Percentiles rank a stretch among this genome's conserved stretches.
Conservation (phyloP, 2,113 vertebrate genomes). For the Speoplatyrhinus poulsoni region DNA sequence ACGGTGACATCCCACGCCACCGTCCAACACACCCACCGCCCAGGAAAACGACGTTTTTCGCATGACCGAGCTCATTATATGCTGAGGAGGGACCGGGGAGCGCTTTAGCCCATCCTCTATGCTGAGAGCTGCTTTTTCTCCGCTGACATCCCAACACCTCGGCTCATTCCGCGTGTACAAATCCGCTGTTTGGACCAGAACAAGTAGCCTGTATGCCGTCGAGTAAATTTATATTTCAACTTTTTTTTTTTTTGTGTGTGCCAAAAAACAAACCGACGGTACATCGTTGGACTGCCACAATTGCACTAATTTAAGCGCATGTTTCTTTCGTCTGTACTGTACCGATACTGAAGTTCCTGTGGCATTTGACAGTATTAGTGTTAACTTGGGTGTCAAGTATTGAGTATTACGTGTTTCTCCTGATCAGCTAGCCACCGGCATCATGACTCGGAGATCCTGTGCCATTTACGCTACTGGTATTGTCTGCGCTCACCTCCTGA, state of each 20-base stretch:
- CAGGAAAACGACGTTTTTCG: conserved; percentile 39
- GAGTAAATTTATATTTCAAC: too few relatives aligned
- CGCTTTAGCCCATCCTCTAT: conserved; percentile 31
- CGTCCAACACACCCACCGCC: conserved; percentile 58
- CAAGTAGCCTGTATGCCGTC: too few relatives aligned
- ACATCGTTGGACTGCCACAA: too few relatives aligned
- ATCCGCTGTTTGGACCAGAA: too few relatives aligned
- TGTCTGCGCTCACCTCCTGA: conserved; percentile 78
- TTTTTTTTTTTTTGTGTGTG: too few relatives aligned
- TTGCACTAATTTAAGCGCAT: too few relatives aligned
- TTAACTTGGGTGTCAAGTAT: neutral
- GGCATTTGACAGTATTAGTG: neutral
- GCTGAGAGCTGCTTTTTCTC: conserved; percentile 48
- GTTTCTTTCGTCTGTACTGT: too few relatives aligned
- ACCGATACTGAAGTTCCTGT: too few relatives aligned
- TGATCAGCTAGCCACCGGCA: conserved; percentile 12
- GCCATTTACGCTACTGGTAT: conserved; percentile 81
- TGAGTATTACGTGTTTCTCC: conserved; percentile 21
- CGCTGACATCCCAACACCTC: conserved; percentile 39
- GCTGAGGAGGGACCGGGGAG: conserved; percentile 42
- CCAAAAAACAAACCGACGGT: too few relatives aligned
- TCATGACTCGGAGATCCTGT: conserved; percentile 79
- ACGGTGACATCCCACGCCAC: too few relatives aligned
- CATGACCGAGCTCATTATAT: conserved; percentile 57
- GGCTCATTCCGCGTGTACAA: neutral